phyloP scores from a whole-genome alignment of 2,888 invertebrate species.

The Drosophila dives region DNA sequence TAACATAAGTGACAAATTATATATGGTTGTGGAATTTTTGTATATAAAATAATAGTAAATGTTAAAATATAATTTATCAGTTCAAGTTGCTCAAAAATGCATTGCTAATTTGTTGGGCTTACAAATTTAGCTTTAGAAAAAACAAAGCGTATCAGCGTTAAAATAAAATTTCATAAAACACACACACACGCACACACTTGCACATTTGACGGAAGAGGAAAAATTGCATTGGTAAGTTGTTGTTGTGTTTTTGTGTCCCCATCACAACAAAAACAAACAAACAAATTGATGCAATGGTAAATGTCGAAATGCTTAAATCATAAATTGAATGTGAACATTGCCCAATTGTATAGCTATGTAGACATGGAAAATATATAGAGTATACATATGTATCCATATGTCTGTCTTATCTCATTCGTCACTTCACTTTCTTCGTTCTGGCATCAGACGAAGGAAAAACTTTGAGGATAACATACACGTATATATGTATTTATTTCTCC shows the following conservation, averaged over 20 bases:
- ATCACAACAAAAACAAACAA: conserved; percentile 57
- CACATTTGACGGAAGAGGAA: conserved; percentile 51
- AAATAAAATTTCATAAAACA: conserved; percentile 27
- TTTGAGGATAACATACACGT: neutral
- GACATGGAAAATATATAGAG: conserved; percentile 14
- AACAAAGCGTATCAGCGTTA: conserved; percentile 13
- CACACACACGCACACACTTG: conserved; percentile 19
- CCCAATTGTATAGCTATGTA: conserved; percentile 10
- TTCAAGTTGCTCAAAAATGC: conserved; percentile 42
- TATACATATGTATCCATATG: conserved; percentile 43
- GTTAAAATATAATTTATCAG: conserved; percentile 27
- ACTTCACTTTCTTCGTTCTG: conserved; percentile 25
- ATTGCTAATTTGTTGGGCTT: conserved; percentile 8
- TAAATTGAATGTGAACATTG: conserved; percentile 12
- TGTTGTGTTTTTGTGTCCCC: conserved; percentile 17
- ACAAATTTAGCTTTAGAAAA: conserved; percentile 5
- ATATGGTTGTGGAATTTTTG: conserved; percentile 31
- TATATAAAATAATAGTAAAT: conserved; percentile 37
- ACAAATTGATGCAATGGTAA: conserved; percentile 41
- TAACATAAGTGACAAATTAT: conserved; percentile 23
- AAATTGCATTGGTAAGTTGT: conserved; percentile 62
- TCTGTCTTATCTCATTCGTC: conserved; percentile 59
- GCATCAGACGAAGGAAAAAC: conserved; percentile 6
- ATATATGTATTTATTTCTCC: neutral
- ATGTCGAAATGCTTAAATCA: conserved; percentile 12